Percentiles rank a stretch among this genome's conserved stretches.
phyloP scores from a whole-genome alignment of 2,113 vertebrate genomes.

The Rhinopithecus roxellana region DNA sequence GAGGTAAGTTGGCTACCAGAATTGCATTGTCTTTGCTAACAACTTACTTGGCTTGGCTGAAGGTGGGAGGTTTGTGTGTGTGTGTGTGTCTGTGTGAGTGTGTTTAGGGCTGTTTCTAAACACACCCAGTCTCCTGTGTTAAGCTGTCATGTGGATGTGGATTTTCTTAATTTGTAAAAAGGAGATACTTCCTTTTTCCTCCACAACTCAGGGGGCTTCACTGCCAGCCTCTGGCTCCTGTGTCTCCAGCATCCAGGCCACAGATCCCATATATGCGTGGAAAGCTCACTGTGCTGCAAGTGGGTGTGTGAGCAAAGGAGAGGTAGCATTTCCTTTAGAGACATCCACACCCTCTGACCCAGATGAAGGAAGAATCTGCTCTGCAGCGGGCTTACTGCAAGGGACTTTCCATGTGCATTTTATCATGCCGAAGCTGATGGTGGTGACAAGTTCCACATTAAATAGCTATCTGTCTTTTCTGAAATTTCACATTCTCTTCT shows the following conservation, averaged over 20 bases:
- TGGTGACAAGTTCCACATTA: conserved; percentile 85
- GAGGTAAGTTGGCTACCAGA: background rate
- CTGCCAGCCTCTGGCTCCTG: background rate
- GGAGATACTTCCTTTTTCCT: background rate
- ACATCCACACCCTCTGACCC: conserved; percentile 77
- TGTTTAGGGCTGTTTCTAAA: background rate
- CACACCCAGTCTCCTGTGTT: background rate
- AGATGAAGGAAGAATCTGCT: conserved; percentile 78
- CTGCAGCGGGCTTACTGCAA: conserved; percentile 76
- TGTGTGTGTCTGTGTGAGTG: too few relatives aligned
- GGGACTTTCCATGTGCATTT: conserved; percentile 83
- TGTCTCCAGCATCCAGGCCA: conserved; percentile 42
- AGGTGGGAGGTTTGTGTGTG: too few relatives aligned
- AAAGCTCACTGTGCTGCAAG: conserved; percentile 52
- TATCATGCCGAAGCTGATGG: conserved; percentile 80
- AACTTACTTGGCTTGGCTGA: background rate
- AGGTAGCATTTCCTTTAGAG: conserved; percentile 79
- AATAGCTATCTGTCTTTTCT: conserved; percentile 80
- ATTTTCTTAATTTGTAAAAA: background rate
- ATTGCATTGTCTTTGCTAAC: background rate
- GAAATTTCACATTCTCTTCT: conserved; percentile 80
- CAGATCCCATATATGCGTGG: conserved; percentile 36
- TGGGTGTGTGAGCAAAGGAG: conserved; percentile 71
- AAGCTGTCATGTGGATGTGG: background rate
- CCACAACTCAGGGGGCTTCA: background rate